Conservation (phyloP, 2,888 invertebrate species). For the Eueremaeus valkanovi region DNA sequence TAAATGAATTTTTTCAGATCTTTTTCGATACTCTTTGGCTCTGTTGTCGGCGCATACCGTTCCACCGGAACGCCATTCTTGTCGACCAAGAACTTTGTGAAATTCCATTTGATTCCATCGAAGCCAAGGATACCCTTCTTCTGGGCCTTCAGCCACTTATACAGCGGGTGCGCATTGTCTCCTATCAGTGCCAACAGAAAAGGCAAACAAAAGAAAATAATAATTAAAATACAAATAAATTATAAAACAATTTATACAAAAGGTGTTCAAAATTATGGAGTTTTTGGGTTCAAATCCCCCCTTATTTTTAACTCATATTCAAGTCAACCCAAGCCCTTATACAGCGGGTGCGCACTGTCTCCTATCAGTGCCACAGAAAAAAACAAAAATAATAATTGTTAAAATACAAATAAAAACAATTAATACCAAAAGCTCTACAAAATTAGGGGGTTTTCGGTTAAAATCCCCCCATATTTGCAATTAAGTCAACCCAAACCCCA, state of each 20-base stretch:
- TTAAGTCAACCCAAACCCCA: too few relatives aligned
- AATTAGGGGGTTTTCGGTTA: not conserved
- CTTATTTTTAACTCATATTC: too few relatives aligned
- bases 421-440: not conserved
- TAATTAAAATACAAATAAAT: too few relatives aligned
- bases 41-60: slow-evolving; percentile 62
- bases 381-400: too few relatives aligned
- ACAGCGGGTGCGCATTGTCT: slow-evolving; percentile 63
- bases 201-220: too few relatives aligned
- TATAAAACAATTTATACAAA: not conserved
- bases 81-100: slow-evolving; percentile 77
- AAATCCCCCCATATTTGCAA: not conserved
- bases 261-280: not conserved
- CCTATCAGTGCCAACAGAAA: slow-evolving; percentile 49
- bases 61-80: slow-evolving; percentile 64
- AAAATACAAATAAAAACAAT: not conserved
- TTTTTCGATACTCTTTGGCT: slow-evolving; percentile 29
- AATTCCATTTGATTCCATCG: slow-evolving; percentile 81
- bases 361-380: slow-evolving; percentile 49
- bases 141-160: slow-evolving; percentile 62
- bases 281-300: not conserved
- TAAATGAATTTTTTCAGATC: slow-evolving; percentile 10
- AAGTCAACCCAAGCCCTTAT: slow-evolving; percentile 58
- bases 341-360: slow-evolving; percentile 63
- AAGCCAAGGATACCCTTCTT: slow-evolving; percentile 56